Evolutionary conservation across 2,797 vertebrate species (phyloP).

Genomic region (Erethizon dorsatum): DNA sequence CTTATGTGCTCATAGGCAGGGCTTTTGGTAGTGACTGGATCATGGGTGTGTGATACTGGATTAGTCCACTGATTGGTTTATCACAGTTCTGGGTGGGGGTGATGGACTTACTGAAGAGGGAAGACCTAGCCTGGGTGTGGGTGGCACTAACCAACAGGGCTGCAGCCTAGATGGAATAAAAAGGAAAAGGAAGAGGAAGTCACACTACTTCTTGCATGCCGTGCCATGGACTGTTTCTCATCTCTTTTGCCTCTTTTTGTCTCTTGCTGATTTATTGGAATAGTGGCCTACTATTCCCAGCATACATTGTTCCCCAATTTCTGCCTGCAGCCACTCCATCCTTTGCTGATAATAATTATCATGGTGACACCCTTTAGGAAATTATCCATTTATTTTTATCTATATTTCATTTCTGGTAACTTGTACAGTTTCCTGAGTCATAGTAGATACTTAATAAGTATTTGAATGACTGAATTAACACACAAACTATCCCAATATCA

Average conservation of each 20-base stretch:
- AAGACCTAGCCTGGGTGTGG: not conserved
- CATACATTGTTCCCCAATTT: not conserved
- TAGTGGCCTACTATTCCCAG: not conserved
- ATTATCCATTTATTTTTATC: not conserved
- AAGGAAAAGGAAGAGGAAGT: not conserved
- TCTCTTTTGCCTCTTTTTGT: not conserved
- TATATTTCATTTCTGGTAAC: not conserved
- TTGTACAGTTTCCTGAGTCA: not conserved
- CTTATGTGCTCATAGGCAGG: not conserved
- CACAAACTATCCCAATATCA: not conserved
- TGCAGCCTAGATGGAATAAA: not conserved
- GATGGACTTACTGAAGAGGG: not conserved
- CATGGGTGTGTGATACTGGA: not conserved
- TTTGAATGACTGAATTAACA: constrained; percentile 10
- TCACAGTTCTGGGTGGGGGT: not conserved
- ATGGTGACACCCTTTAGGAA: not conserved
- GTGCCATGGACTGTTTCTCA: not conserved
- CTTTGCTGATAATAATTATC: not conserved
- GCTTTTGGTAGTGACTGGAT: not conserved
- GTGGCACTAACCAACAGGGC: not conserved
- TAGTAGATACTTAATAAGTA: not conserved
- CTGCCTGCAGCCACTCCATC: not conserved
- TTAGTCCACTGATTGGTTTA: not conserved
- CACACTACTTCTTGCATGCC: not conserved
- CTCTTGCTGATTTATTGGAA: not conserved